A percentile compares a stretch with the other conserved stretches of the same genome.
These are phyloP conservation scores for Uria aalge DNA, from an alignment of 2,113 vertebrate genomes.

Conservation along the genomic window DNA sequence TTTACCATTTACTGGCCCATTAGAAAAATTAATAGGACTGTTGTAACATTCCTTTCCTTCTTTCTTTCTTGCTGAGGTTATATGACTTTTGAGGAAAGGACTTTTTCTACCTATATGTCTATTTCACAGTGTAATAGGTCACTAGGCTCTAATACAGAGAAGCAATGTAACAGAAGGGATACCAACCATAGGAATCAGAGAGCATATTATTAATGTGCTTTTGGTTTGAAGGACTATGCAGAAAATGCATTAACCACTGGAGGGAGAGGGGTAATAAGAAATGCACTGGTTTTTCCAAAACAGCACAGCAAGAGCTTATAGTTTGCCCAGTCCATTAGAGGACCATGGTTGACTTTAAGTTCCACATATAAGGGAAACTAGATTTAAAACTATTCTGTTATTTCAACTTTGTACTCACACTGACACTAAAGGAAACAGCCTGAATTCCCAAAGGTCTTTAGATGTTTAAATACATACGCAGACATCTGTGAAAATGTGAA, in stretches of 20 bases:
- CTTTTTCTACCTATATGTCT: not conserved
- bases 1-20: not conserved
- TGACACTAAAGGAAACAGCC: not conserved
- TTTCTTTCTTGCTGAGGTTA: not conserved
- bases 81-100: not conserved
- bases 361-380: not conserved
- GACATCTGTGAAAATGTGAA: not conserved
- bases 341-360: not conserved
- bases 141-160: not conserved
- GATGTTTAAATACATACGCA: not conserved
- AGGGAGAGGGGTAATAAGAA: not conserved
- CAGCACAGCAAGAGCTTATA: not conserved
- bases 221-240: not conserved
- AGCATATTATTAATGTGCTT: not conserved
- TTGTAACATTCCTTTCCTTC: not conserved
- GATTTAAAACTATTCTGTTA: not conserved
- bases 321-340: not conserved
- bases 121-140: not conserved
- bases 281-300: not conserved
- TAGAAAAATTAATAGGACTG: not conserved
- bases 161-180: not conserved
- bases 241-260: not conserved
- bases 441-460: not conserved
- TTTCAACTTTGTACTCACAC: not conserved
- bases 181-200: not conserved